Evolutionary conservation across 2,888 invertebrate species (phyloP), one percentile per base, ranked within the genome.

Genomic region (Dicyrtoma fusca): DNA sequence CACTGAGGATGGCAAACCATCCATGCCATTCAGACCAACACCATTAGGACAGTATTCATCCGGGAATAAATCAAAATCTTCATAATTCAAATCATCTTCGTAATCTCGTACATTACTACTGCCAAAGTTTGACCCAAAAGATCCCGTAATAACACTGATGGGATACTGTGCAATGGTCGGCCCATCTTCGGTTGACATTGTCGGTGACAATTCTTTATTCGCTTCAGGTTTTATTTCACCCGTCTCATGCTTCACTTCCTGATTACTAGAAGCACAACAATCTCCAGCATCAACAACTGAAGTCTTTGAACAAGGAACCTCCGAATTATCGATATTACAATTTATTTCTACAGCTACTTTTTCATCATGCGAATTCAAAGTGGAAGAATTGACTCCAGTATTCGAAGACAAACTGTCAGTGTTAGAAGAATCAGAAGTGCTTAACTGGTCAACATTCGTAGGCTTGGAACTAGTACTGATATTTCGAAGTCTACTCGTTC

Each of bases 41-140:
- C 79, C 79, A 55, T 80, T 80, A 0, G 79, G 78, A 70, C 78
- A 80, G 69, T 80, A 80, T 61, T 78, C 78, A 26, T 80, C 79
- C 6, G 75, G 74, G 34, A 78, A 77, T 57, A 78, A 61, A 53
- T 73, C 75, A 53, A 79, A 75, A 42, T 72, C 72, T 42, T 72
- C 66, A 45, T 75, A 72, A 42, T 34, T 59, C 17, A 71, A 49
- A 26, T 71, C 71, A 21, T 71, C 65, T 44, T 65, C 65, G 23
- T 70, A 47, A 45, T 61, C 69, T 62, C 62, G 47, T 14, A 62
- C 42, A 34, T n/a, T 47, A 49, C 44, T 57, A 42, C n/a, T 42
- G 5, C 17, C 21, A 42, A 23, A 21, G 42, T 49, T 49, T 26
- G 25, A 19, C n/a, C 61, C 69, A 51, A 69, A 69, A 26, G 69